Evolutionary conservation across 2,797 vertebrate genomes (phyloP), one percentile per base, ranked within the genome.

Genomic region (Leontopithecus rosalia): DNA sequence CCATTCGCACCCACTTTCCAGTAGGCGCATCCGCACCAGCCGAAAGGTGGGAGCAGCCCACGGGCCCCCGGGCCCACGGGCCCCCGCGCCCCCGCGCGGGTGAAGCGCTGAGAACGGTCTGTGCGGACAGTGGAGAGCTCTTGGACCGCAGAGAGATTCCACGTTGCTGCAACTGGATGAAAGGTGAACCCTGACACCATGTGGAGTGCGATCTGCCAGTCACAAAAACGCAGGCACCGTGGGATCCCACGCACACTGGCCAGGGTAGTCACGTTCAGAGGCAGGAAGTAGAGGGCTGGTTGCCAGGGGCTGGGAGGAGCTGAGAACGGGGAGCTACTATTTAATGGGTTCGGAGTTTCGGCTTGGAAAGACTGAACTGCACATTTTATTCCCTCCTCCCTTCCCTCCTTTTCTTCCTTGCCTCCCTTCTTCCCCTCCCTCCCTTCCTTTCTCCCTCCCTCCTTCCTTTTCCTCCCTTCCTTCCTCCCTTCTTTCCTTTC

Each of bases 401-500:
- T 6, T 33, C 6, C 6, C 30, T 64, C 52, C 50, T 50, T 6
- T 52, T 14, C 58, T 10, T 14, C 5, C 58, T 6, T 30, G 2
- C 1, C 5, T 5, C 1, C 57, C 4, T 43, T 1, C 11, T 2
- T 12, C 24, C 12, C 28, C 2, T 6, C 26, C 58, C 5, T 5
- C 57, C 46, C 12, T 48, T 10, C 20, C 55, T 57, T 0, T 1
- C 22, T 57, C 1, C 52, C 0, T 9, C 3, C 55, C 8, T 24
- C 4, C 20, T 8, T 10, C 2, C 55, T 1, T 24, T 0, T 7
- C 1, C 8, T 3, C 1, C 20, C 22, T 58, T 0, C 1, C 2
- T 14, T 13, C 24, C 14, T 58, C 9, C 1, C 8, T 5, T 0
- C 0, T 5, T 5, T 12, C 11, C 0, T 28, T 58, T 0, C 11